Evolutionary conservation across 53 echinoderm and acorn worm genomes (phyloP).

Genomic region (Holothuria leucospilota): DNA sequence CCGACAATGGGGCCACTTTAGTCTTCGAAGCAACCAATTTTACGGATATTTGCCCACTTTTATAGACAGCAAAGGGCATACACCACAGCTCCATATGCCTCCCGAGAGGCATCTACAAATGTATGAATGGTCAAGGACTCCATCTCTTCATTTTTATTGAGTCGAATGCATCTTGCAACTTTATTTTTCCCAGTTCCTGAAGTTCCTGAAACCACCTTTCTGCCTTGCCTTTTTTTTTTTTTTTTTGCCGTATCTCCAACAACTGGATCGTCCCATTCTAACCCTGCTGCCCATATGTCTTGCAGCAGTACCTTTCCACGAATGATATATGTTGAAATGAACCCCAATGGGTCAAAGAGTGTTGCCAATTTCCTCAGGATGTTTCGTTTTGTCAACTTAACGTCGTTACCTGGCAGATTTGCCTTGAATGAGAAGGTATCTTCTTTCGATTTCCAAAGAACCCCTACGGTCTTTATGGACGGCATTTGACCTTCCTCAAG

Average conservation of each 20-base stretch:
- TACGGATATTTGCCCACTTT: too few relatives aligned
- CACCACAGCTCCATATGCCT: too few relatives aligned
- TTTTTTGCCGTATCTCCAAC: not conserved
- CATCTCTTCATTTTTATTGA: slow-evolving; percentile 1
- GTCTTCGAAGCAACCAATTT: too few relatives aligned
- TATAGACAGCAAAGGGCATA: too few relatives aligned
- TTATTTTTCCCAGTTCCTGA: not conserved
- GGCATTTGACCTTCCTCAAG: slow-evolving; percentile 6
- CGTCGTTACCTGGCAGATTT: not conserved
- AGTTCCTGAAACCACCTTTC: slow-evolving; percentile 11
- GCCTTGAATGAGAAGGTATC: not conserved
- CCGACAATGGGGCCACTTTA: too few relatives aligned
- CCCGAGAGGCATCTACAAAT: not conserved
- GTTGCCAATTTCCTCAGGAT: slow-evolving; percentile 12
- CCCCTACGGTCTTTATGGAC: slow-evolving; percentile 19
- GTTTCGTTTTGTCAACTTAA: slow-evolving; percentile 4
- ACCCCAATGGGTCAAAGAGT: slow-evolving; percentile 28
- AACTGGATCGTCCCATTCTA: slow-evolving; percentile 23
- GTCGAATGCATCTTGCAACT: slow-evolving; percentile 20
- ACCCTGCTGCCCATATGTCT: slow-evolving; percentile 16
- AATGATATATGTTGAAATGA: slow-evolving; percentile 24
- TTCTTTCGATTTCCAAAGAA: slow-evolving; percentile 32
- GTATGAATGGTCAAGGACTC: slow-evolving; percentile 1
- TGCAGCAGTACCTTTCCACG: not conserved
- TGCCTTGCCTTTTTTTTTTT: too few relatives aligned